A percentile compares a stretch with the other conserved stretches of the same genome.
These are phyloP conservation scores for Stegostoma tigrinum DNA, from an alignment of 2,113 vertebrate genomes.

Conservation along the genomic window DNA sequence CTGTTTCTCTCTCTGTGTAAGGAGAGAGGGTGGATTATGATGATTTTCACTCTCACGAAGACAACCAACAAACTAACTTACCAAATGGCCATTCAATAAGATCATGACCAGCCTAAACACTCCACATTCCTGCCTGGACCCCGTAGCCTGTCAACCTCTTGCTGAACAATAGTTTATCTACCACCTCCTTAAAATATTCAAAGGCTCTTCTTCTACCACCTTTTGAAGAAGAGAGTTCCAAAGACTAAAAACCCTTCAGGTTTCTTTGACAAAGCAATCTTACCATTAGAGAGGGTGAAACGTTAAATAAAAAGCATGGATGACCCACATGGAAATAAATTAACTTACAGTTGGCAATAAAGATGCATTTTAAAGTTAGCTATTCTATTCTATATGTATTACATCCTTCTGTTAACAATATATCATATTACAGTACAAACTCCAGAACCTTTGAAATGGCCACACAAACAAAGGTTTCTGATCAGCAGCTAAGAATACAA, in stretches of 20 bases:
- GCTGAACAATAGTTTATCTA: no score
- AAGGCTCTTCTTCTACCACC: no score
- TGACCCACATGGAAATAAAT: slow-evolving; percentile 3
- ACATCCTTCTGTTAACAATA: neutral
- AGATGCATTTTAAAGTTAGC: neutral
- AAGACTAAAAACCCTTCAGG: neutral
- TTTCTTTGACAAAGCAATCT: slow-evolving; percentile 14
- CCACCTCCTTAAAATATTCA: no score
- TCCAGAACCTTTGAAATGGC: neutral
- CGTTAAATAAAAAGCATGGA: neutral
- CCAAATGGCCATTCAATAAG: no score
- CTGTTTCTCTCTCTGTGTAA: no score
- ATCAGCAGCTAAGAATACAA: neutral
- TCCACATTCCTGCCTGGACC: no score
- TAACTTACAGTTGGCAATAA: neutral
- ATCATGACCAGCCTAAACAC: no score
- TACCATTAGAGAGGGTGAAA: neutral
- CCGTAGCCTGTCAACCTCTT: no score
- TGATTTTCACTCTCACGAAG: no score
- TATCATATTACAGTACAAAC: neutral
- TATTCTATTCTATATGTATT: neutral
- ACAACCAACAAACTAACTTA: no score
- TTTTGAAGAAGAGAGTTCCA: no score
- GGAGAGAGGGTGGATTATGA: no score
- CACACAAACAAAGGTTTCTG: neutral